Evolutionary conservation across 2,888 invertebrate genomes (phyloP).

Genomic region (Bombylius major): DNA sequence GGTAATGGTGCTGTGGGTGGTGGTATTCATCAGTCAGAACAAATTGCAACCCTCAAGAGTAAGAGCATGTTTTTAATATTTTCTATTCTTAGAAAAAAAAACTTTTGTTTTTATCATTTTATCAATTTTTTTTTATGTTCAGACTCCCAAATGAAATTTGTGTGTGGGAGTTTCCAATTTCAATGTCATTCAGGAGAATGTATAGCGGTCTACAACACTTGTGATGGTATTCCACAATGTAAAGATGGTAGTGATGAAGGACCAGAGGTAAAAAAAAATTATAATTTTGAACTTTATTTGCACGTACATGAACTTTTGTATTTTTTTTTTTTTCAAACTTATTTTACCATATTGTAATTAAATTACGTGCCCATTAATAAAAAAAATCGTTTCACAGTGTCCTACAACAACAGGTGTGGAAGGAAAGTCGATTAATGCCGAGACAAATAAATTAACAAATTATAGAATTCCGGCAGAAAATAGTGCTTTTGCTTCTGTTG

Average conservation of each 20-base stretch:
- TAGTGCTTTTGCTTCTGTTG: background rate
- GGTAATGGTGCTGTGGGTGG: background rate
- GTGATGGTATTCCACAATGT: slow-evolving; percentile 87
- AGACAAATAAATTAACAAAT: background rate
- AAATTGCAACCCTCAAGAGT: slow-evolving; percentile 8
- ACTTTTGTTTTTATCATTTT: no score
- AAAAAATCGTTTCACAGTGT: slow-evolving; percentile 6
- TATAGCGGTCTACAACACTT: slow-evolving; percentile 89
- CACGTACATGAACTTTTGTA: no score
- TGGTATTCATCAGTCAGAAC: background rate
- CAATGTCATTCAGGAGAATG: slow-evolving; percentile 82
- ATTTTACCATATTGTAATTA: background rate
- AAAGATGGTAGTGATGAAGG: slow-evolving; percentile 86
- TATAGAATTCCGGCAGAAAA: background rate
- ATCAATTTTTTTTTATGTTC: background rate
- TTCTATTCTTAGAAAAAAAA: no score
- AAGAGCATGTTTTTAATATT: background rate
- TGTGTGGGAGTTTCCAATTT: slow-evolving; percentile 77
- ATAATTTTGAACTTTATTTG: background rate
- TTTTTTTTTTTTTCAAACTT: background rate
- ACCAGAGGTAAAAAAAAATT: slow-evolving; percentile 41
- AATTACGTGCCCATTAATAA: background rate
- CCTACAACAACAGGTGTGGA: slow-evolving; percentile 5
- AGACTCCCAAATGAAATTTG: slow-evolving; percentile 1
- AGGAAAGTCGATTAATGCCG: background rate